A percentile compares a stretch with the other conserved stretches of the same genome.
Conservation (phyloP, 2,888 invertebrate genomes). For the Lydus trimaculatus region DNA sequence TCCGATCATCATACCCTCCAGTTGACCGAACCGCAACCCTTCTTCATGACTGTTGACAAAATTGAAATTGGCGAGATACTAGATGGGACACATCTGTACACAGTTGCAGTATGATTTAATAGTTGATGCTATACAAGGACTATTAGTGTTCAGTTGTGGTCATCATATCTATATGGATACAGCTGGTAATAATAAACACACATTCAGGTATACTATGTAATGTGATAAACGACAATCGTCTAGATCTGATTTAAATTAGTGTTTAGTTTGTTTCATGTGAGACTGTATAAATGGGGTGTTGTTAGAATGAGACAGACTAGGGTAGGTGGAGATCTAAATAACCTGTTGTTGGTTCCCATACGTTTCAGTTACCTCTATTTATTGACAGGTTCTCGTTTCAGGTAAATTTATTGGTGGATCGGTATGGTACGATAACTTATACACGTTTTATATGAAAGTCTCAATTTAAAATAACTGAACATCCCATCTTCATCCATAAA, state of each 20-base stretch:
- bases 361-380: slow-evolving; percentile 31
- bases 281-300: not conserved
- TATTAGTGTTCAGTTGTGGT: not conserved
- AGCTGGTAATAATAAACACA: not conserved
- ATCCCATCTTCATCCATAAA: not conserved
- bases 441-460: too few relatives aligned
- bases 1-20: not conserved
- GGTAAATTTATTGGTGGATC: slow-evolving; percentile 28
- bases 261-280: not conserved
- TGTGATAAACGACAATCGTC: not conserved
- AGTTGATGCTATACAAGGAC: not conserved
- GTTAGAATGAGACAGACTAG: not conserved
- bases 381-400: slow-evolving; percentile 36
- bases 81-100: not conserved
- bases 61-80: not conserved
- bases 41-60: not conserved
- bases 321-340: slow-evolving; percentile 20
- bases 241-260: slow-evolving; percentile 2
- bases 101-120: not conserved
- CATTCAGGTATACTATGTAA: not conserved
- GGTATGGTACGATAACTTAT: not conserved
- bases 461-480: not conserved
- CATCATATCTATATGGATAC: not conserved
- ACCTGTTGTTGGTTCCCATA: slow-evolving; percentile 42
- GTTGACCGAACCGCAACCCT: not conserved